Conservation (phyloP, 2,113 vertebrate genomes). For the Paramisgurnus dabryanus region DNA sequence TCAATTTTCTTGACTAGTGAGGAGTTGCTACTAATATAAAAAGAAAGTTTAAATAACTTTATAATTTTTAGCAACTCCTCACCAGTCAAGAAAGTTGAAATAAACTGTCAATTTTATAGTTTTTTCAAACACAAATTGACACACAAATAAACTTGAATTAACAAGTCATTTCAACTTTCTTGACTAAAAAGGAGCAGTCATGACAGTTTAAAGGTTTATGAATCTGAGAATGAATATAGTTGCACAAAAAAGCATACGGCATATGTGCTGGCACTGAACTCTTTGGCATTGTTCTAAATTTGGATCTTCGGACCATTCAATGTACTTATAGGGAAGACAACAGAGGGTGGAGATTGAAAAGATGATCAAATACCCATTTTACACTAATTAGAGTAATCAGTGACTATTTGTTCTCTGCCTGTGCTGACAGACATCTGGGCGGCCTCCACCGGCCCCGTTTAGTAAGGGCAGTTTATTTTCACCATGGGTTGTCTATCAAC, state of each 20-base stretch:
- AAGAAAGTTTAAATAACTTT: no score
- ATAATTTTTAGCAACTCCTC: no score
- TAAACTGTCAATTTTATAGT: no score
- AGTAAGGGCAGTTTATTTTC: constrained; percentile 70
- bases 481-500: constrained; percentile 70
- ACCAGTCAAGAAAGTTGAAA: no score
- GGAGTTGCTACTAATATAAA: no score
- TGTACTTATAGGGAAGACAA: constrained; percentile 72
- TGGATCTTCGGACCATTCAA: constrained; percentile 54
- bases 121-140: no score
- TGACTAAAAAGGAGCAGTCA: no score
- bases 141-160: no score
- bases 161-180: no score
- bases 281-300: constrained; percentile 64
- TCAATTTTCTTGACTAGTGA: no score
- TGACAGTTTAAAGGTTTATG: not conserved
- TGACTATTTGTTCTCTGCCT: constrained; percentile 68
- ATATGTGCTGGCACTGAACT: constrained; percentile 1
- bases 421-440: constrained; percentile 64
- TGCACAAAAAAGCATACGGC: not conserved
- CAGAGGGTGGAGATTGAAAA: constrained; percentile 53
- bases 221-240: not conserved
- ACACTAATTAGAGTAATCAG: constrained; percentile 72
- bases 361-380: constrained; percentile 47
- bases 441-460: constrained; percentile 39